These are phyloP conservation scores for Mixornis gularis DNA, from an alignment of 2,113 vertebrate genomes.

Conservation along the genomic window DNA sequence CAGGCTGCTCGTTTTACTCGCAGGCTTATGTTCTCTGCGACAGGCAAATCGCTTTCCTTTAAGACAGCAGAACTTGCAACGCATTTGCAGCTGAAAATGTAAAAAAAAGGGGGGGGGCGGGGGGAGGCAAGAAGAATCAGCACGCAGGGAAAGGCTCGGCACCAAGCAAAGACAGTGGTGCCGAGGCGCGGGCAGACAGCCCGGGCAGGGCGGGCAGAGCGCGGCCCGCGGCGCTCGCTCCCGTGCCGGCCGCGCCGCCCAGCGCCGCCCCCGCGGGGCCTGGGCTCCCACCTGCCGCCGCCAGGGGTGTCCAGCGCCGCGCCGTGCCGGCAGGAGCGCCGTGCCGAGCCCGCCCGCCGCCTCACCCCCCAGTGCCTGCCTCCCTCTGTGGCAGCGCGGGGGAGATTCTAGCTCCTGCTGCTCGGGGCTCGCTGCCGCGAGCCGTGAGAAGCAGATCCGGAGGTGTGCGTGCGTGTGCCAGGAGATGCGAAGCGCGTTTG, in stretches of 20 bases:
- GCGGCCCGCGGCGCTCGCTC: too few relatives aligned
- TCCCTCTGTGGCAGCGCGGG: background rate
- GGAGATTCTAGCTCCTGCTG: background rate
- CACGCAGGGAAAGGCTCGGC: background rate
- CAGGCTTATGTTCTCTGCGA: background rate
- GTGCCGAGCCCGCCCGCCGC: background rate
- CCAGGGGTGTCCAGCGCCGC: conserved; percentile 45
- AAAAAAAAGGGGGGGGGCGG: too few relatives aligned
- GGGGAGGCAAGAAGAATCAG: too few relatives aligned
- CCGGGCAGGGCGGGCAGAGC: background rate
- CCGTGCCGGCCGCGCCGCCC: background rate
- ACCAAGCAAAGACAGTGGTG: background rate
- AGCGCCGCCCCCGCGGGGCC: background rate
- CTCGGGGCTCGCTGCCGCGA: conserved; percentile 14
- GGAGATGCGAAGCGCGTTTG: conserved; percentile 22
- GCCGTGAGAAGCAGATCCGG: conserved; percentile 2
- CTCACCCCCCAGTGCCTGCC: background rate
- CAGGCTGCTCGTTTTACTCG: background rate
- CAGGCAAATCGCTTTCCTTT: background rate
- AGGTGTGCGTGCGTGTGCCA: background rate
- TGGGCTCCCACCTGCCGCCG: conserved; percentile 52
- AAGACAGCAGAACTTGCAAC: background rate
- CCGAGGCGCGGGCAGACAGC: too few relatives aligned
- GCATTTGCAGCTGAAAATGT: background rate
- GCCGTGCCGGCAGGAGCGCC: background rate